phyloP scores from a whole-genome alignment of 2,113 vertebrate species.

The Lucifuga dentata region DNA sequence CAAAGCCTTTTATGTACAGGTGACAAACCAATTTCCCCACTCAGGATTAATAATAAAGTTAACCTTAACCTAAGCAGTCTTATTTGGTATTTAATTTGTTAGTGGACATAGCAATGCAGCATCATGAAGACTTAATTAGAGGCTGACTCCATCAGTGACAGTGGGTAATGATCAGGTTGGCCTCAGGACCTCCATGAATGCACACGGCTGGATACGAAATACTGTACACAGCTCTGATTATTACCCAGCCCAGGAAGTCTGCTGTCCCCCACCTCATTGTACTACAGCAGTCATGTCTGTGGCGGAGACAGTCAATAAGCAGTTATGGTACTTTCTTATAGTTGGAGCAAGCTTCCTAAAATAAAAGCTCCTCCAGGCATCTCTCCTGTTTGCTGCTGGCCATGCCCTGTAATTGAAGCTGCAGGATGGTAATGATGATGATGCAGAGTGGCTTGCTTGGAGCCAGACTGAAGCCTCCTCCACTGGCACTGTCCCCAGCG shows the following conservation, averaged over 20 bases:
- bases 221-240: conserved; percentile 48
- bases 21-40: too few species aligned
- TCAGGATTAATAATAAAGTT: too few species aligned
- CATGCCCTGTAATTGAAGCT: conserved; percentile 79
- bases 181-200: conserved; percentile 54
- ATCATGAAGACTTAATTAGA: conserved; percentile 63
- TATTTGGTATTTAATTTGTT: conserved; percentile 45
- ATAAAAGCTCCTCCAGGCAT: conserved; percentile 63
- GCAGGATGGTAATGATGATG: conserved; percentile 71
- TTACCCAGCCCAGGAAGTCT: conserved; percentile 56
- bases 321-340: conserved; percentile 55
- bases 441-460: conserved; percentile 65
- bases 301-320: conserved; percentile 54
- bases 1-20: too few species aligned
- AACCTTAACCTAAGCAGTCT: too few species aligned
- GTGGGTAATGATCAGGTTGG: conserved; percentile 62
- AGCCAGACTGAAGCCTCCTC: conserved; percentile 69
- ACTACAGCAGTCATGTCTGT: conserved; percentile 50
- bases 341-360: conserved; percentile 59
- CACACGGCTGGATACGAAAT: conserved; percentile 49
- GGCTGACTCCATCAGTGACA: conserved; percentile 56
- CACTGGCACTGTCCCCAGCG: conserved; percentile 51
- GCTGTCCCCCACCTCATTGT: conserved; percentile 47
- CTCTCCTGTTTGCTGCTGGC: conserved; percentile 47
- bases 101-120: conserved; percentile 40